Percentiles rank a stretch among this genome's conserved stretches.
Conservation (phyloP, 1,140 invertebrate species). For the Cherax quadricarinatus region DNA sequence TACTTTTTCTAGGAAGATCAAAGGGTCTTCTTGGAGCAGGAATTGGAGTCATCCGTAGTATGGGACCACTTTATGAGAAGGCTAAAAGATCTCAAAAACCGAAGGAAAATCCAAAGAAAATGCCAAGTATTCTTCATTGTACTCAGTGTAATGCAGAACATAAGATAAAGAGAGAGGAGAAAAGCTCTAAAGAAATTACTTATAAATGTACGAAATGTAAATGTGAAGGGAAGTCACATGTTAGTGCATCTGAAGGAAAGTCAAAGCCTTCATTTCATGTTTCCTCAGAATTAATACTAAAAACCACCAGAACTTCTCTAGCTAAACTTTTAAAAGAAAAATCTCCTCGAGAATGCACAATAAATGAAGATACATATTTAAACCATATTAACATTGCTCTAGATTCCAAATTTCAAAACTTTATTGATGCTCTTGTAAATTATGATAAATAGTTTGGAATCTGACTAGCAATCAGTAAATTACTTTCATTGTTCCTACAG, state of each 20-base stretch:
- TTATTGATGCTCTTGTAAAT: not conserved
- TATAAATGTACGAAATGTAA: conserved; percentile 8
- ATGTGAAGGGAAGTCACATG: not conserved
- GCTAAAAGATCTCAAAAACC: not conserved
- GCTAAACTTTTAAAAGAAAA: not conserved
- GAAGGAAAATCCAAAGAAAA: not conserved
- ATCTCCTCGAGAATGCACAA: not conserved
- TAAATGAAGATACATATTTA: not conserved
- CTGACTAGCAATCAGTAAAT: too few relatives aligned
- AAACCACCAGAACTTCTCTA: not conserved
- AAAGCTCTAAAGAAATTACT: not conserved
- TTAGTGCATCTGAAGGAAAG: not conserved
- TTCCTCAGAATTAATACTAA: not conserved
- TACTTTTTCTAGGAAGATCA: not conserved
- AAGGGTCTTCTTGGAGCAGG: not conserved
- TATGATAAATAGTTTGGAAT: too few relatives aligned
- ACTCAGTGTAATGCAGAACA: not conserved
- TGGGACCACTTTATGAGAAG: conserved; percentile 3
- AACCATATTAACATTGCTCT: not conserved
- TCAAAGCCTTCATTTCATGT: not conserved
- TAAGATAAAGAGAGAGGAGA: not conserved
- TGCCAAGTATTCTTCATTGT: not conserved
- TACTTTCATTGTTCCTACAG: too few relatives aligned
- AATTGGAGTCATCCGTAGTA: not conserved
- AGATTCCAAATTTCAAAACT: not conserved